Conservation (phyloP, 2,797 vertebrate species). For the Rhadinocentrus ornatus region DNA sequence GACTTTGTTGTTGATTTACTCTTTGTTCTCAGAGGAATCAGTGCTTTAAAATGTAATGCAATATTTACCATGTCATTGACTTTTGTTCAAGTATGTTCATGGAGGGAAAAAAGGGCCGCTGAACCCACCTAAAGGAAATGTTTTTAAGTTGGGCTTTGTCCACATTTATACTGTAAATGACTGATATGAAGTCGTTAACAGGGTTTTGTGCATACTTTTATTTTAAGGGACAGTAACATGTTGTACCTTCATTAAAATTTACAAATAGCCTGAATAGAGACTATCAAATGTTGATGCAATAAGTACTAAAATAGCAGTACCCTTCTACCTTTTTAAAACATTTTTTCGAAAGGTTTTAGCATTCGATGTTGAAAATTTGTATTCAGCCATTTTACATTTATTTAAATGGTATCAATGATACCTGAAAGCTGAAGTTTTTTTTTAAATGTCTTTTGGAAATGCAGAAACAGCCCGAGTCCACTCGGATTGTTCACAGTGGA, state of each 20-base stretch:
- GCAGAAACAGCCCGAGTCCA: background rate
- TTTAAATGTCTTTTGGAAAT: background rate
- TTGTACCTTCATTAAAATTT: background rate
- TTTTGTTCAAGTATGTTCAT: conserved; percentile 34
- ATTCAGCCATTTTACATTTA: no score
- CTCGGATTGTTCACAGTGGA: no score
- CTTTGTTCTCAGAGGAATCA: conserved; percentile 52
- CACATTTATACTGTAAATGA: background rate
- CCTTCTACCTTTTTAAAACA: background rate
- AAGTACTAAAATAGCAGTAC: background rate
- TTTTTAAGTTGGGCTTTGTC: conserved; percentile 4
- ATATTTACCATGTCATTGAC: conserved; percentile 53
- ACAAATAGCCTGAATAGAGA: background rate
- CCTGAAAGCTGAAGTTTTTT: background rate
- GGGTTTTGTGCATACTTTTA: conserved; percentile 6
- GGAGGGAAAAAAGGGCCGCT: conserved; percentile 11
- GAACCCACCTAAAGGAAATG: conserved; percentile 13
- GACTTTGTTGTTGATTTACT: conserved; percentile 71
- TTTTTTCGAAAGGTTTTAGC: background rate
- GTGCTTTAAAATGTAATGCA: conserved; percentile 43
- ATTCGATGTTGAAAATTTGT: background rate
- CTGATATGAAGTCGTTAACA: background rate
- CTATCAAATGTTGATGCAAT: background rate
- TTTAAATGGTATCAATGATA: background rate
- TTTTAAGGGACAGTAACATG: background rate